phyloP scores from a whole-genome alignment of 1,140 invertebrate genomes.

The Tachypleus tridentatus region DNA sequence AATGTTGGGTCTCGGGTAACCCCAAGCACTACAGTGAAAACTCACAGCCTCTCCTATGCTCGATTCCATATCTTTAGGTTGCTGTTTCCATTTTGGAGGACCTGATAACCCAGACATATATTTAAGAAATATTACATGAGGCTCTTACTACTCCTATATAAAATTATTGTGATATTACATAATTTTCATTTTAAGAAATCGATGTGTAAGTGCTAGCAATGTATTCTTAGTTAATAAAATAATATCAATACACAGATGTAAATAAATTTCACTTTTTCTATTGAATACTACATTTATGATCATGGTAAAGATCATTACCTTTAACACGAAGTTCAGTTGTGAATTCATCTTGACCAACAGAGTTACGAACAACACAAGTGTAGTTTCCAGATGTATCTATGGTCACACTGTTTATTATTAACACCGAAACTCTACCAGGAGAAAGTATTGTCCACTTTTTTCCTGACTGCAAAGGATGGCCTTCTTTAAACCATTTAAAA shows the following conservation, averaged over 20 bases:
- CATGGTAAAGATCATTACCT: constrained; percentile 8
- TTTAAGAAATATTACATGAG: no score
- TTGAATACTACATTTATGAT: neutral
- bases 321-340: constrained; percentile 20
- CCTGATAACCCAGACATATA: constrained; percentile 1
- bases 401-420: constrained; percentile 31
- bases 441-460: constrained; percentile 8
- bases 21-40: constrained; percentile 22
- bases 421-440: constrained; percentile 21
- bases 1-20: constrained; percentile 25
- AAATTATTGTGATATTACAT: no score
- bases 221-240: no score
- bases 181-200: no score
- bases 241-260: no score
- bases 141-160: no score
- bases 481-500: constrained; percentile 14
- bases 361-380: constrained; percentile 45
- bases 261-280: no score
- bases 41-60: constrained; percentile 21
- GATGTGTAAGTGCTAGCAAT: no score
- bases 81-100: constrained; percentile 14
- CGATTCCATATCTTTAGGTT: constrained; percentile 10
- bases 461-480: neutral
- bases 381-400: constrained; percentile 43
- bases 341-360: constrained; percentile 28